phyloP scores from a whole-genome alignment of 2,888 invertebrate genomes.

The Onthophagus sagittarius region DNA sequence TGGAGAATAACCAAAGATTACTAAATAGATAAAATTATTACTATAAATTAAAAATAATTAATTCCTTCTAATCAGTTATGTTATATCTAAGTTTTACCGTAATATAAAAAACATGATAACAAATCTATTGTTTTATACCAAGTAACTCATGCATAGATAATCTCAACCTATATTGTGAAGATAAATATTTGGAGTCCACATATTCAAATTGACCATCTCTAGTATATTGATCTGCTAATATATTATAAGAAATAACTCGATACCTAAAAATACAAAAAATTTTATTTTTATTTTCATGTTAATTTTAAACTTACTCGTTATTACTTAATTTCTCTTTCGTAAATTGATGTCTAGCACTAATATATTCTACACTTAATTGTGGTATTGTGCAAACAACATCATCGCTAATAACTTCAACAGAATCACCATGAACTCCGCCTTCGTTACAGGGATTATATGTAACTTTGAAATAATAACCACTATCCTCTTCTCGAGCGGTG shows the following conservation, averaged over 20 bases:
- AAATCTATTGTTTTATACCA: constrained; percentile 20
- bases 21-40: not conserved
- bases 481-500: constrained; percentile 55
- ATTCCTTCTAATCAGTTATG: no score
- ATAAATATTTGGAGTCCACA: constrained; percentile 73
- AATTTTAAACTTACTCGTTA: constrained; percentile 50
- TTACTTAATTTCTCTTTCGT: constrained; percentile 57
- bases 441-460: constrained; percentile 51
- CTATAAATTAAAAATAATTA: no score
- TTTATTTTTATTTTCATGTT: not conserved
- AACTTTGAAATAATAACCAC: constrained; percentile 64
- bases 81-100: no score
- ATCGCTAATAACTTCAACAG: constrained; percentile 29
- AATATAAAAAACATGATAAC: not conserved
- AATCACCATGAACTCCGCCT: constrained; percentile 51
- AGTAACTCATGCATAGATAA: constrained; percentile 68
- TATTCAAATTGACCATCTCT: constrained; percentile 70
- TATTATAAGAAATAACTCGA: constrained; percentile 79
- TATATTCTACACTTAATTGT: constrained; percentile 61
- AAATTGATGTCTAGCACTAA: constrained; percentile 67
- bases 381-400: constrained; percentile 54
- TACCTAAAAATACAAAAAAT: constrained; percentile 50
- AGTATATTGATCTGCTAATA: constrained; percentile 80
- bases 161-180: constrained; percentile 80
- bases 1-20: no score